Percentiles rank a stretch among this genome's conserved stretches.
Evolutionary conservation across 2,888 invertebrate genomes (phyloP).

Genomic region (Leptopilina drosophilae): DNA sequence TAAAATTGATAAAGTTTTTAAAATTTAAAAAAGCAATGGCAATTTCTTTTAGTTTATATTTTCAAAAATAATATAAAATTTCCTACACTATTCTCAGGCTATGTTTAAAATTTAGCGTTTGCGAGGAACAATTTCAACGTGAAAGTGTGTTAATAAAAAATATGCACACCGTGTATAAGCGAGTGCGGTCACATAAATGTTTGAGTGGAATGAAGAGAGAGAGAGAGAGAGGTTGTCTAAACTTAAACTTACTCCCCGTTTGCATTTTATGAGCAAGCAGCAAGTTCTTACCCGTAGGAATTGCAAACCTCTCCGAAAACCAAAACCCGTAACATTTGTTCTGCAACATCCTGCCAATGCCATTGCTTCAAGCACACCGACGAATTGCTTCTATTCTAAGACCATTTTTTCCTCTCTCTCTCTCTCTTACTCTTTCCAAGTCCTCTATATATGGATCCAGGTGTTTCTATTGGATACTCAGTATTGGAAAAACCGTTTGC

Average conservation of each 20-base stretch:
- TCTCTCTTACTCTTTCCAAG: background rate
- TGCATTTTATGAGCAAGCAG: slow-evolving; percentile 74
- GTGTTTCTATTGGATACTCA: slow-evolving; percentile 46
- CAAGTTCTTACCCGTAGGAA: slow-evolving; percentile 66
- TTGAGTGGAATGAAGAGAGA: slow-evolving; percentile 48
- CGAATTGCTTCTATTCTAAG: slow-evolving; percentile 8
- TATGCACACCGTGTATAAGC: background rate
- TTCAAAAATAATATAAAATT: too few relatives aligned
- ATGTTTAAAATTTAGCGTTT: too few relatives aligned
- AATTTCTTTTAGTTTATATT: too few relatives aligned
- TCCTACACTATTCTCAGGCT: too few relatives aligned
- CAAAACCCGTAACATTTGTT: slow-evolving; percentile 66
- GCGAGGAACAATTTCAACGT: too few relatives aligned
- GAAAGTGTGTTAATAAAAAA: background rate
- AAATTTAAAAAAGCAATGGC: too few relatives aligned
- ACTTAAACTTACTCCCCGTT: slow-evolving; percentile 74
- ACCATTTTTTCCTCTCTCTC: slow-evolving; percentile 14
- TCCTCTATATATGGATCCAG: slow-evolving; percentile 40
- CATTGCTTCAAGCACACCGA: slow-evolving; percentile 39
- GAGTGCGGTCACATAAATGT: slow-evolving; percentile 45
- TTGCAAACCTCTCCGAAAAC: slow-evolving; percentile 63
- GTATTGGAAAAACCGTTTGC: slow-evolving; percentile 50
- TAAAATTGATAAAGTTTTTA: too few relatives aligned
- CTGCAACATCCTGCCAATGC: slow-evolving; percentile 48
- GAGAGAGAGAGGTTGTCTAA: slow-evolving; percentile 60